These are phyloP conservation scores for Gryon sp. DNA, from an alignment of 1,140 invertebrate species.

Conservation along the genomic window DNA sequence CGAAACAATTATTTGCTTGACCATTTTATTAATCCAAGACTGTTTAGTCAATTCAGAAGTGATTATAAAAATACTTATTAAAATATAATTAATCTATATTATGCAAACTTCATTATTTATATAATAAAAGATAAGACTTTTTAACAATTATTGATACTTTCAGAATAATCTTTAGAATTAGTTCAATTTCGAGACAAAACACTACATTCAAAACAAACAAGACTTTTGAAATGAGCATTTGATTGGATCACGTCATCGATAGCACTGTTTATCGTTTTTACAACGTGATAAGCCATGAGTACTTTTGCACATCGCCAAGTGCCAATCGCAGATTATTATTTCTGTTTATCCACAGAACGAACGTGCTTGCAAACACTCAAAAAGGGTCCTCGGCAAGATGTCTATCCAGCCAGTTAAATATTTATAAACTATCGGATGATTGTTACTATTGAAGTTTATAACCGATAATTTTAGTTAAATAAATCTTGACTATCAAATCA, in stretches of 20 bases:
- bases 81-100: no score
- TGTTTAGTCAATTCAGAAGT: no score
- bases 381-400: not conserved
- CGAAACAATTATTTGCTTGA: no score
- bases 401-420: constrained; percentile 11
- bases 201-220: constrained; percentile 9
- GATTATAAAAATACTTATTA: no score
- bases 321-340: constrained; percentile 8
- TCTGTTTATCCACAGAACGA: constrained; percentile 2
- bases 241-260: constrained; percentile 22
- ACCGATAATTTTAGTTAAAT: constrained; percentile 39
- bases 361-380: no score
- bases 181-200: constrained; percentile 6
- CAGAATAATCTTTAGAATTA: no score
- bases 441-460: constrained; percentile 17
- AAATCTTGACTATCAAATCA: constrained; percentile 49
- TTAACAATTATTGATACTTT: no score
- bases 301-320: not conserved
- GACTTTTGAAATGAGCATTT: constrained; percentile 6
- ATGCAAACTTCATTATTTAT: no score
- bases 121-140: no score
- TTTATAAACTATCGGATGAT: constrained; percentile 21
- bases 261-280: constrained; percentile 27
- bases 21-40: no score
- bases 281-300: constrained; percentile 20